phyloP scores from a whole-genome alignment of 2,888 invertebrate species.

The Diarsia mendica region DNA sequence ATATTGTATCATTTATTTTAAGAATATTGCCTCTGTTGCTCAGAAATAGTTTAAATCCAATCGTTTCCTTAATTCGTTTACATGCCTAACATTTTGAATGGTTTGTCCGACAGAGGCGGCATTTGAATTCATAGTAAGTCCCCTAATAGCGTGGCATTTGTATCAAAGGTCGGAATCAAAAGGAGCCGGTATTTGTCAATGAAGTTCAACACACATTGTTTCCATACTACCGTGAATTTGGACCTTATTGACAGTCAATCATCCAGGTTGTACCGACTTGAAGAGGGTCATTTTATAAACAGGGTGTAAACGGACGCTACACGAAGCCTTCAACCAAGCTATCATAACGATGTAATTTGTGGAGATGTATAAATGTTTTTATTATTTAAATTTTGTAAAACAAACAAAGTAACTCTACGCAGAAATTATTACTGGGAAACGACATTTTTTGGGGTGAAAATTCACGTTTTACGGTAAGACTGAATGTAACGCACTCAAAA shows the following conservation, averaged over 20 bases:
- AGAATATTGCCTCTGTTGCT: not conserved
- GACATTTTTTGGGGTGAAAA: too few relatives aligned
- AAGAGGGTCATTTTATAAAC: not conserved
- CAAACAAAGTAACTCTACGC: too few relatives aligned
- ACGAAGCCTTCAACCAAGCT: too few relatives aligned
- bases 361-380: too few relatives aligned
- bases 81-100: conserved; percentile 22
- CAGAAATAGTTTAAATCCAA: conserved; percentile 6
- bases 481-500: too few relatives aligned
- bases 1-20: not conserved
- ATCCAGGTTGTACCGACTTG: not conserved
- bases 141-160: conserved; percentile 69
- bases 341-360: too few relatives aligned
- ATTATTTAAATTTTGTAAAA: too few relatives aligned
- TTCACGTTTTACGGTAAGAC: too few relatives aligned
- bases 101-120: conserved; percentile 23
- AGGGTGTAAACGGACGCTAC: too few relatives aligned
- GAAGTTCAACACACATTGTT: conserved; percentile 35
- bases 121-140: conserved; percentile 44
- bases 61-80: conserved; percentile 24
- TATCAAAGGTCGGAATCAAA: conserved; percentile 63
- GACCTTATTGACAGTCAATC: not conserved
- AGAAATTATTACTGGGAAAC: too few relatives aligned
- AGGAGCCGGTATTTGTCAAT: conserved; percentile 45
- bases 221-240: conserved; percentile 1